phyloP scores from a whole-genome alignment of 1,140 invertebrate species.

The Argopecten irradians region DNA sequence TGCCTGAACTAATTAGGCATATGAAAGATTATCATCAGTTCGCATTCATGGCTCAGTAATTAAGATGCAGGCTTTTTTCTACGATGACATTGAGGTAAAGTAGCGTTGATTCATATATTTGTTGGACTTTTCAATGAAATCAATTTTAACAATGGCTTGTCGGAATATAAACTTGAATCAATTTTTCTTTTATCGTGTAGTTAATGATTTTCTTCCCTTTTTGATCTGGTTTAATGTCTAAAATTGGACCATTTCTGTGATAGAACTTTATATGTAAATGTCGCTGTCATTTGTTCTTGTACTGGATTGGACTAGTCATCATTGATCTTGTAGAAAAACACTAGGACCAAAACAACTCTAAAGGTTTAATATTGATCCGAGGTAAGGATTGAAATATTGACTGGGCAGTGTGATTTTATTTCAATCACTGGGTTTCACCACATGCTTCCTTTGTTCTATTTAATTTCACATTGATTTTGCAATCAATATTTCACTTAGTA shows the following conservation, averaged over 20 bases:
- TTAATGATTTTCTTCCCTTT: constrained; percentile 18
- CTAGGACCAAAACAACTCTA: background rate
- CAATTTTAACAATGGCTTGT: constrained; percentile 22
- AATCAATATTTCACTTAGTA: background rate
- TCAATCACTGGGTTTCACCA: background rate
- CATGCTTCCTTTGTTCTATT: background rate
- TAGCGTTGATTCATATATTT: constrained; percentile 23
- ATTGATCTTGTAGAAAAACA: constrained; percentile 9
- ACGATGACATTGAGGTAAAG: background rate
- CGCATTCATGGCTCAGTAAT: constrained; percentile 8
- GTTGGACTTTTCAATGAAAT: constrained; percentile 18
- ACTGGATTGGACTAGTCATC: background rate
- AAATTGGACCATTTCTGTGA: constrained; percentile 21
- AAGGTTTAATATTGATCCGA: background rate
- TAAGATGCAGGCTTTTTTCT: constrained; percentile 5
- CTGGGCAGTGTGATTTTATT: background rate
- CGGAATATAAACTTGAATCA: constrained; percentile 17
- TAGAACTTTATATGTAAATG: background rate
- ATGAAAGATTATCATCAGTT: constrained; percentile 12
- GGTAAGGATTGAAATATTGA: background rate
- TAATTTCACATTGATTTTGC: constrained; percentile 12
- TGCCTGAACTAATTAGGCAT: constrained; percentile 16
- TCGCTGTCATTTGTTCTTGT: background rate
- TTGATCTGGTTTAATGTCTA: constrained; percentile 3
- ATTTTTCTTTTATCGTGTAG: constrained; percentile 18